Conservation (phyloP, 2,113 vertebrate genomes). For the Piaya cayana region DNA sequence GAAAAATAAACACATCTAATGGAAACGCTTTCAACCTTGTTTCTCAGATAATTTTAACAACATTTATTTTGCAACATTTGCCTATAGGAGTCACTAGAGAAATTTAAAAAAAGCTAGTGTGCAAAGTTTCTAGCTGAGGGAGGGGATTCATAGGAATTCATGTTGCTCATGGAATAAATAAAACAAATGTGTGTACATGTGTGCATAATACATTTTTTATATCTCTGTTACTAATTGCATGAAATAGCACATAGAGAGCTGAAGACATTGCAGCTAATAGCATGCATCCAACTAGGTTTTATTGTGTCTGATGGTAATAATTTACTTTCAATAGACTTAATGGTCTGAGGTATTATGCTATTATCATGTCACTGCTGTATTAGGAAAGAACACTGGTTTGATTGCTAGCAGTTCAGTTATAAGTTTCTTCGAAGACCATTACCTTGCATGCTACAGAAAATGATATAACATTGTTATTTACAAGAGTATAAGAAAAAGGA, state of each 20-base stretch:
- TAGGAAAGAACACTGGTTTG: not conserved
- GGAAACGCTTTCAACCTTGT: not conserved
- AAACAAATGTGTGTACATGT: not conserved
- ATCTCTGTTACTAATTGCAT: not conserved
- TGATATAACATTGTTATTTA: not conserved
- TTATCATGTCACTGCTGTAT: constrained; percentile 49
- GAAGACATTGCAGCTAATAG: not conserved
- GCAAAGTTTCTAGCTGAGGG: not conserved
- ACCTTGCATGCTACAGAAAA: not conserved
- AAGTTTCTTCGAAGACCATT: not conserved
- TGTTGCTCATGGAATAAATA: not conserved
- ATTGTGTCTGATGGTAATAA: constrained; percentile 24
- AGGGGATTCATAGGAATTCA: not conserved
- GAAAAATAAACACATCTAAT: not conserved
- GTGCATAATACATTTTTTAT: not conserved
- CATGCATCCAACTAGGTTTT: constrained; percentile 5
- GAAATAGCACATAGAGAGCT: not conserved
- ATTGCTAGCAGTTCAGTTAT: not conserved
- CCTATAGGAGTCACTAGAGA: not conserved
- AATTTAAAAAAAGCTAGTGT: not conserved
- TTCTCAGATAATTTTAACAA: not conserved
- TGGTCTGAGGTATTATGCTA: constrained; percentile 38
- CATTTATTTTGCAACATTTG: not conserved
- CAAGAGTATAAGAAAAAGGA: not conserved
- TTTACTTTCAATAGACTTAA: constrained; percentile 57